Evolutionary conservation across 2,888 invertebrate species (phyloP).

Genomic region (Lasioglossum calceatum): DNA sequence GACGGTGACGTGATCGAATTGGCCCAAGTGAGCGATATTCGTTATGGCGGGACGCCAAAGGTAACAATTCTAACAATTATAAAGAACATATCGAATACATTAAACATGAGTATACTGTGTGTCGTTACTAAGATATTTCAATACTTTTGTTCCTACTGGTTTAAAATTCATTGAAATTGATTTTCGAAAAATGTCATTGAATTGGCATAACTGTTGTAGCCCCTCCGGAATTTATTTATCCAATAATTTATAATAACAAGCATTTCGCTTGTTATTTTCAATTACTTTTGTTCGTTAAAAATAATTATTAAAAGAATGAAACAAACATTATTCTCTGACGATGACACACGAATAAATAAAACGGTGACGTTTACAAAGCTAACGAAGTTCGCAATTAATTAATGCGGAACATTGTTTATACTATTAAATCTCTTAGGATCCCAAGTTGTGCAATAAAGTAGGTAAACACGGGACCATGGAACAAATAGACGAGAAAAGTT

Average conservation of each 20-base stretch:
- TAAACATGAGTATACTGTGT: not conserved
- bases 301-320: not conserved
- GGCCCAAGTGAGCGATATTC: conserved; percentile 83
- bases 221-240: not conserved
- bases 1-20: conserved; percentile 83
- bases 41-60: conserved; percentile 82
- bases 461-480: conserved; percentile 84
- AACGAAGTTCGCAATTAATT: not conserved
- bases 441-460: conserved; percentile 85
- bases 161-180: not conserved
- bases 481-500: conserved; percentile 87
- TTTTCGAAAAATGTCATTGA: not conserved
- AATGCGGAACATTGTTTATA: not conserved
- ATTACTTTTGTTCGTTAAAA: not conserved
- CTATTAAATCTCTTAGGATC: conserved; percentile 82
- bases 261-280: not conserved
- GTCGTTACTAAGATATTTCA: not conserved
- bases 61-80: conserved; percentile 61
- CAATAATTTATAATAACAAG: not conserved
- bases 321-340: not conserved
- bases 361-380: not conserved
- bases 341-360: not conserved
- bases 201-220: not conserved
- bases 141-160: not conserved
- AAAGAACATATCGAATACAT: not conserved